Evolutionary conservation across 2,888 invertebrate genomes (phyloP), one percentile per base, ranked within the genome.

Genomic region (Lasioglossum zephyrum): DNA sequence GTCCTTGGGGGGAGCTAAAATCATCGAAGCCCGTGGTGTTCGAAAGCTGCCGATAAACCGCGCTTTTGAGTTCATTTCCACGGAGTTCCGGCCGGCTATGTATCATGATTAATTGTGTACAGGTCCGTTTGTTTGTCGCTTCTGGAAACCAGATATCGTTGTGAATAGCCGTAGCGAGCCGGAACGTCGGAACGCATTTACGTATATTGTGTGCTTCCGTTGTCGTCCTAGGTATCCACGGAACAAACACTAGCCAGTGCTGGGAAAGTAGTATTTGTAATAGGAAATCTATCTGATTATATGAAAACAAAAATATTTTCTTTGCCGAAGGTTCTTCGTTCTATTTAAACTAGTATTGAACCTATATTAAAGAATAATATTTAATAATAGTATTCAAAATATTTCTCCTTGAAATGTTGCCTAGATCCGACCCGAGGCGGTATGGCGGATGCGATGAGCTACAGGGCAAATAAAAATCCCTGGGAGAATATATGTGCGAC

Each of bases 11-110:
- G 49, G 4, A 31, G 31, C 31, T 60, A 26, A 60, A 49, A 60
- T 31, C 73, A 39, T 60, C 22, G 31, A 74, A 79, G 80, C 49
- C 57, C 66, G 39, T 8, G 41, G 31, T 16, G 31, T 16, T 36
- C 6, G 22, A 44, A 73, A 82, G 36, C 73, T 22, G 26, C 73
- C 26, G 31, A 66, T n/a, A 26, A 72, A 16, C 36, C 26, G 26
- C 26, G 60, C 26, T 26, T 44, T 60, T 26, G 5, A 60, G 11
- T 26, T 26, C 5, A 26, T 13, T 60, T 60, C 16, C 13, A 60
- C 22, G 8, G 8, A 53, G 22, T 60, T 26, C 5, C n/a, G 60
- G 4, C 11, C 13, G 2, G n/a, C 13, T 60, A 5, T 5, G 60
- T 60, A 60, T 26, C 13, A 26, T 60, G 26, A 60, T 60, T 60